Evolutionary conservation across 2,113 vertebrate species (phyloP), one percentile per base, ranked within the genome.

Genomic region (Spea multiplicata): DNA sequence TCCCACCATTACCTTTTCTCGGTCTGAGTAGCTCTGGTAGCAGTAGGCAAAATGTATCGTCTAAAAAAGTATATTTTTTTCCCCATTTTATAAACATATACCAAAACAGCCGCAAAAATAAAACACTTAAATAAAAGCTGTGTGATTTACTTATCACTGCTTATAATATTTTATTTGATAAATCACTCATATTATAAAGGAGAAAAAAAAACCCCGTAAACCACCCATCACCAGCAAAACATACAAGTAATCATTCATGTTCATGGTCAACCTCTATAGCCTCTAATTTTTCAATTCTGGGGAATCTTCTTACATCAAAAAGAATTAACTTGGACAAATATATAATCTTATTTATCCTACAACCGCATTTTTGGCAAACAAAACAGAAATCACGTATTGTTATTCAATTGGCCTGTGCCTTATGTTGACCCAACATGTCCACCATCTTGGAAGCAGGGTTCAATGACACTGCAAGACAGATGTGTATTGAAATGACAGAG

Each of bases 401-500:
- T 7, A 52, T 49, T 45, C 48, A 53, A 44, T 74, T 73, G 78
- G 74, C 71, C 78, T 71, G 59, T 68, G 78, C 10, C 71, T 68
- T 57, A 71, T 61, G 62, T 68, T 66, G 59, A 67, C 46, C 52
- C 64, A 68, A 14, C 48, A 66, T 65, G 64, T 73, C 78, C 65
- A 49, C 78, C 74, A 85, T 82, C 82, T 83, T 77, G 75, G 83
- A 83, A 71, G 59, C 73, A 82, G 75, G 57, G 81, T 82, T 83
- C 47, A 82, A 84, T 85, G 82, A 84, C 1, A 77, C 13, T 62
- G 77, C 76, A 78, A 86, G 86, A 81, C 76, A 46, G 62, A 84
- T 83, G 74, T 72, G 81, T 68, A 78, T 66, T 75, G 57, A 86
- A 81, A 76, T 85, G 84, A 84, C 81, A 87, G 66, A 84, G 84